These are phyloP conservation scores for Catostomus latipinnis DNA, from an alignment of 2,797 vertebrate species.

Conservation along the genomic window DNA sequence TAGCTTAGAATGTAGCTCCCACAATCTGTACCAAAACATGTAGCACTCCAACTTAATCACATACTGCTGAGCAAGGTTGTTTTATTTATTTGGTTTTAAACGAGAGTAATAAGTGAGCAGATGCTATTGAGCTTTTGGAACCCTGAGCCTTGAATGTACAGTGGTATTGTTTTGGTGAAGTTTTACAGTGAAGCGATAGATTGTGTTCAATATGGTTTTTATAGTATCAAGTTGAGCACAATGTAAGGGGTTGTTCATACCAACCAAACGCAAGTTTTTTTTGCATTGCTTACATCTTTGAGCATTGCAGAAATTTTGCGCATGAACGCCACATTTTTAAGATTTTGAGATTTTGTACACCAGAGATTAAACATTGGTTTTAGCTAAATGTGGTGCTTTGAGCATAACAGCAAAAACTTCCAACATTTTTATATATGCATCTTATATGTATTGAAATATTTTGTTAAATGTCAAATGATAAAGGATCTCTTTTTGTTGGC, in stretches of 20 bases:
- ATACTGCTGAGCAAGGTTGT: constrained; percentile 34
- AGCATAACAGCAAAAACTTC: neutral
- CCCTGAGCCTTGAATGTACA: constrained; percentile 16
- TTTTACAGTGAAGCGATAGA: constrained; percentile 22
- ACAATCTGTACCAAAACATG: constrained; percentile 66
- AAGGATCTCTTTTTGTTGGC: neutral
- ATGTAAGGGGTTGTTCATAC: neutral
- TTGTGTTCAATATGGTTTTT: neutral
- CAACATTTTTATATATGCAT: neutral
- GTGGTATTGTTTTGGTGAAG: neutral
- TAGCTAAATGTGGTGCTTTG: neutral
- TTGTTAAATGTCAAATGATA: neutral
- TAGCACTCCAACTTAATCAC: constrained; percentile 66
- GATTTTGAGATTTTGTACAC: neutral
- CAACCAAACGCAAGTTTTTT: no score
- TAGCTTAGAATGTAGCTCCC: constrained; percentile 49
- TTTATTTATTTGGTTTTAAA: constrained; percentile 21
- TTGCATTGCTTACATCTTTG: no score
- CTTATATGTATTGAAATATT: neutral
- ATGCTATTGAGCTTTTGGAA: neutral
- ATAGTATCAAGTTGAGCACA: neutral
- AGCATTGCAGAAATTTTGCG: no score
- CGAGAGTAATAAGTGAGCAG: neutral
- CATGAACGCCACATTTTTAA: no score
- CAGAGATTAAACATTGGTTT: neutral